Conservation (phyloP, 1,140 invertebrate genomes). For the Muscidifurax raptorellus region DNA sequence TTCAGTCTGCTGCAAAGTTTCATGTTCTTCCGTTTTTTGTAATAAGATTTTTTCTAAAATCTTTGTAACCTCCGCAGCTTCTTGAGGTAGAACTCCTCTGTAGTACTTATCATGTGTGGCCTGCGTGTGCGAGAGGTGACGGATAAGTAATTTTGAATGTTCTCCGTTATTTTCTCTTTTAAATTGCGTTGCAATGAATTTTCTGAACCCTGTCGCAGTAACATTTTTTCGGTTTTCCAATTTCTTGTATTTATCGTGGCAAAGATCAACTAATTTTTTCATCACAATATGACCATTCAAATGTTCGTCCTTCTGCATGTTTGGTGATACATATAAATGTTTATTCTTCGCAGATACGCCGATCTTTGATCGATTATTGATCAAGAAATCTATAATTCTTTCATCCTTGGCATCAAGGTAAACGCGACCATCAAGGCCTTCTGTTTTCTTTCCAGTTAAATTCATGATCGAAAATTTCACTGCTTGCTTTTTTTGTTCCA, state of each 20-base stretch:
- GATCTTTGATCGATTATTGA: background rate
- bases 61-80: background rate
- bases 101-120: background rate
- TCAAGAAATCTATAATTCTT: background rate
- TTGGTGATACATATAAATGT: background rate
- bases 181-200: background rate
- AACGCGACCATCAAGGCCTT: background rate
- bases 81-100: background rate
- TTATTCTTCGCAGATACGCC: background rate
- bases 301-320: background rate
- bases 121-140: background rate
- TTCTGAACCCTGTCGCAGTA: slow-evolving; percentile 4
- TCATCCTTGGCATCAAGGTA: background rate
- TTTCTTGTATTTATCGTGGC: background rate
- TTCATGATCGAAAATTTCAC: background rate
- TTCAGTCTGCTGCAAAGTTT: too few species aligned
- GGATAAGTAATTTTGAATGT: background rate
- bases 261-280: slow-evolving; percentile 15
- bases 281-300: background rate
- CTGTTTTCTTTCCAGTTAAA: background rate
- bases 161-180: background rate
- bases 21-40: background rate
- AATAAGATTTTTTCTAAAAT: slow-evolving; percentile 11
- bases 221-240: background rate
- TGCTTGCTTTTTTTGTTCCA: background rate